These are phyloP conservation scores for Myrmecobius fasciatus DNA, from an alignment of 2,113 vertebrate species.

Conservation along the genomic window DNA sequence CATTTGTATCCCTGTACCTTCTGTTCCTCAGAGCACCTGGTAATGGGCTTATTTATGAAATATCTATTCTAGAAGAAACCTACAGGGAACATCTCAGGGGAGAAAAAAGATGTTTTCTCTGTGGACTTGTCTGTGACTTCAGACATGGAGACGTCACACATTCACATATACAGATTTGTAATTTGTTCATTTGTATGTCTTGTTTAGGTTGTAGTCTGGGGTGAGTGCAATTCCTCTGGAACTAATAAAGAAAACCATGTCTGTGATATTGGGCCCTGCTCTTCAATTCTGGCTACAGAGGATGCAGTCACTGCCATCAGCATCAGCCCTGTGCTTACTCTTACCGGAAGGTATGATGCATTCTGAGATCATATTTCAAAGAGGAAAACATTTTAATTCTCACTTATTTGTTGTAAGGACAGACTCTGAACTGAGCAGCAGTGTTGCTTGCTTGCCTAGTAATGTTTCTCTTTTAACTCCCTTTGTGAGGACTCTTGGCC, in stretches of 20 bases:
- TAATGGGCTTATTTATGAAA: not conserved
- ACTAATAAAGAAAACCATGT: conserved; percentile 65
- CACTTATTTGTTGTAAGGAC: conserved; percentile 30
- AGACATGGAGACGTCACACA: not conserved
- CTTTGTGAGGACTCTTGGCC: not conserved
- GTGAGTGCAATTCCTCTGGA: conserved; percentile 80
- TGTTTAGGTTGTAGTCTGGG: conserved; percentile 93
- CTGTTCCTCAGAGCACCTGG: not conserved
- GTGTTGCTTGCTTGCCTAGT: not conserved
- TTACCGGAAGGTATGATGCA: conserved; percentile 85
- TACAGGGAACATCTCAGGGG: not conserved
- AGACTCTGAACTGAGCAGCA: not conserved
- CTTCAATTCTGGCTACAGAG: conserved; percentile 90
- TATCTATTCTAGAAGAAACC: not conserved
- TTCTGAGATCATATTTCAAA: conserved; percentile 11
- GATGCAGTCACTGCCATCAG: conserved; percentile 94
- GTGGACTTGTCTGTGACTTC: not conserved
- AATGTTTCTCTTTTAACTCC: not conserved
- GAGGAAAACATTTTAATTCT: not conserved
- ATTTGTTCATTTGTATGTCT: conserved; percentile 28
- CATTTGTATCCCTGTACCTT: not conserved
- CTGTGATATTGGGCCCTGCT: conserved; percentile 86
- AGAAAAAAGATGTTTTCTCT: not conserved
- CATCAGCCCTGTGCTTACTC: conserved; percentile 85
- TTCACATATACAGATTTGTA: not conserved